These are phyloP conservation scores for Nomada hirtipes DNA, from an alignment of 2,888 invertebrate genomes.

Conservation along the genomic window DNA sequence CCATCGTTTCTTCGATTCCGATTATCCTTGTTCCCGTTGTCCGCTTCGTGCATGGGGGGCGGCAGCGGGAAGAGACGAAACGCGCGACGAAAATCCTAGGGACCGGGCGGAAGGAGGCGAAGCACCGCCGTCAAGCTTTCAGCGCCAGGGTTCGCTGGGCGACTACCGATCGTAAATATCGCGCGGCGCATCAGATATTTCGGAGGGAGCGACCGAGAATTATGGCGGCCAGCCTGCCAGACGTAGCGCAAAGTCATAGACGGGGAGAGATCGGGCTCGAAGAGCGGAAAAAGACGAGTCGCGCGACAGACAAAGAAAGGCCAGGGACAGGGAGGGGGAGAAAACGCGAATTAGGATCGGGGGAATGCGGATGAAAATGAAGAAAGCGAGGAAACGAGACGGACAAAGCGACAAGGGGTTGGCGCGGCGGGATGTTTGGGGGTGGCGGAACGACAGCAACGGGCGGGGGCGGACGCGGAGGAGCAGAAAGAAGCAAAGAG, in stretches of 20 bases:
- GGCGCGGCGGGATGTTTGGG: not conserved
- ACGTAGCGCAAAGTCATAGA: slow-evolving; percentile 71
- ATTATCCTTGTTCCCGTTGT: slow-evolving; percentile 46
- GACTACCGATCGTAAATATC: slow-evolving; percentile 77
- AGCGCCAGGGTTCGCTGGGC: slow-evolving; percentile 65
- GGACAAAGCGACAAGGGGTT: not conserved
- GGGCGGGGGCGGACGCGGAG: slow-evolving; percentile 4
- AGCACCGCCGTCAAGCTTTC: slow-evolving; percentile 70
- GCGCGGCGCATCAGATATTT: slow-evolving; percentile 77
- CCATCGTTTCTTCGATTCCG: slow-evolving; percentile 13
- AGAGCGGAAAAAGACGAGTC: slow-evolving; percentile 25
- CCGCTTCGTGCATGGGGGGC: not conserved
- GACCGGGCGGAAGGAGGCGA: slow-evolving; percentile 39
- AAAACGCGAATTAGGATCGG: slow-evolving; percentile 30
- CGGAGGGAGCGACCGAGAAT: slow-evolving; percentile 75
- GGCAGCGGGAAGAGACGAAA: slow-evolving; percentile 29
- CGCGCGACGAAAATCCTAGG: slow-evolving; percentile 40
- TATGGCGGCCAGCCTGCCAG: slow-evolving; percentile 74
- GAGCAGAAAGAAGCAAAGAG: slow-evolving; percentile 36
- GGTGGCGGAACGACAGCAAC: not conserved
- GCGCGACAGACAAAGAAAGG: slow-evolving; percentile 18
- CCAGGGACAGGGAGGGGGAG: not conserved
- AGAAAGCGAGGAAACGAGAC: slow-evolving; percentile 35
- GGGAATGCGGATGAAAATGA: slow-evolving; percentile 39
- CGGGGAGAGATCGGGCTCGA: slow-evolving; percentile 49